Evolutionary conservation across 1,140 invertebrate species (phyloP).

Genomic region (Saxidomus purpurata): DNA sequence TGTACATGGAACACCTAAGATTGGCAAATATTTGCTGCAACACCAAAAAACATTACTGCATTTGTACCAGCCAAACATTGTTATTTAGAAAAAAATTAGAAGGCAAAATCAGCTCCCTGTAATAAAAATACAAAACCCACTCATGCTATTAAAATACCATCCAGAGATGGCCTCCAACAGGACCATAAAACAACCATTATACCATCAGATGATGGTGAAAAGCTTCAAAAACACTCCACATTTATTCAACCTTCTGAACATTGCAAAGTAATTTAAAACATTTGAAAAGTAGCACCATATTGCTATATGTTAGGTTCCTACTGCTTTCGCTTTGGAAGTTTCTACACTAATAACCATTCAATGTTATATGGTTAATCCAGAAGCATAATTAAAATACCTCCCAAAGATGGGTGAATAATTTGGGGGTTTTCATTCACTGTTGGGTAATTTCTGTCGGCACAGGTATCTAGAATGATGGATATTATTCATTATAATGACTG

Average conservation of each 20-base stretch:
- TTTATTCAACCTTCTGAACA: background rate
- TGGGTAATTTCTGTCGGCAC: too few relatives aligned
- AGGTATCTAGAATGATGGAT: background rate
- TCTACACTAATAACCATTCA: background rate
- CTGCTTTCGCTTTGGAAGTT: background rate
- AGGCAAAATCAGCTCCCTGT: background rate
- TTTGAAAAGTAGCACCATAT: background rate
- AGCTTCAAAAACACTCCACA: background rate
- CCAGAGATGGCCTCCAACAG: background rate
- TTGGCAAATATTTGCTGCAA: too few relatives aligned
- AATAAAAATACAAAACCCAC: slow-evolving; percentile 29
- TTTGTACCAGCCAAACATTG: too few relatives aligned
- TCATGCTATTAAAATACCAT: slow-evolving; percentile 46
- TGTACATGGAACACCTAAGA: too few relatives aligned
- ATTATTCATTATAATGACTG: background rate
- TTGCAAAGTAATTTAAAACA: background rate
- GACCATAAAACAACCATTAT: slow-evolving; percentile 47
- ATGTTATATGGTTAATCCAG: background rate
- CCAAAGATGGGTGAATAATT: background rate
- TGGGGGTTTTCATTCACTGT: too few relatives aligned
- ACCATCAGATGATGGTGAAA: background rate
- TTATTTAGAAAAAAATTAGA: background rate
- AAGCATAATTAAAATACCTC: slow-evolving; percentile 11
- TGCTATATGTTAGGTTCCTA: background rate
- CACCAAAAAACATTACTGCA: too few relatives aligned